phyloP scores from a whole-genome alignment of 2,888 invertebrate genomes.

The Euphydryas editha region DNA sequence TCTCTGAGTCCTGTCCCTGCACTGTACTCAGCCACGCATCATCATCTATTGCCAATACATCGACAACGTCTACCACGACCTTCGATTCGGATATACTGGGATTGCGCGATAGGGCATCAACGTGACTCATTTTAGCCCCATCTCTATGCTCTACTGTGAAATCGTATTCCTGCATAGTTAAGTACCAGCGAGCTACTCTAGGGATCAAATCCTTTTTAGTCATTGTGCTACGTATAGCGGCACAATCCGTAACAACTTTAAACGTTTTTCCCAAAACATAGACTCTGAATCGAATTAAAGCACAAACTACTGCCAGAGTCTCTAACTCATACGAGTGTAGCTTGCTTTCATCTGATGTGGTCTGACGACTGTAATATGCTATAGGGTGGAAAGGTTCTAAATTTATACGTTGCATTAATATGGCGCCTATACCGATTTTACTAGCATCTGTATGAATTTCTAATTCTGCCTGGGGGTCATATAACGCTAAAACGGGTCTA shows the following conservation, averaged over 20 bases:
- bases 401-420: no score
- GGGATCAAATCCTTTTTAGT: neutral
- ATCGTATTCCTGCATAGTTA: neutral
- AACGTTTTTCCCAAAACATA: neutral
- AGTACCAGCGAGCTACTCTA: neutral
- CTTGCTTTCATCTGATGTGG: no score
- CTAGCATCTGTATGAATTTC: no score
- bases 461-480: no score
- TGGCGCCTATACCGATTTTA: no score
- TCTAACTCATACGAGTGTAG: neutral
- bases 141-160: neutral
- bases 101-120: neutral
- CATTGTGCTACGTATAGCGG: neutral
- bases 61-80: neutral
- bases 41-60: slow-evolving; percentile 4
- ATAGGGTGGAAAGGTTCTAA: no score
- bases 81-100: no score
- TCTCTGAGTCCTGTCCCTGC: slow-evolving; percentile 20
- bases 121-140: neutral
- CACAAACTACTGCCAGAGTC: neutral
- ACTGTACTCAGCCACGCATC: slow-evolving; percentile 21
- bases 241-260: neutral
- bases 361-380: no score
- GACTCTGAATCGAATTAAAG: neutral
- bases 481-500: neutral